Evolutionary conservation across 2,888 invertebrate species (phyloP), one percentile per base, ranked within the genome.

Genomic region (Nephrotoma appendiculata): DNA sequence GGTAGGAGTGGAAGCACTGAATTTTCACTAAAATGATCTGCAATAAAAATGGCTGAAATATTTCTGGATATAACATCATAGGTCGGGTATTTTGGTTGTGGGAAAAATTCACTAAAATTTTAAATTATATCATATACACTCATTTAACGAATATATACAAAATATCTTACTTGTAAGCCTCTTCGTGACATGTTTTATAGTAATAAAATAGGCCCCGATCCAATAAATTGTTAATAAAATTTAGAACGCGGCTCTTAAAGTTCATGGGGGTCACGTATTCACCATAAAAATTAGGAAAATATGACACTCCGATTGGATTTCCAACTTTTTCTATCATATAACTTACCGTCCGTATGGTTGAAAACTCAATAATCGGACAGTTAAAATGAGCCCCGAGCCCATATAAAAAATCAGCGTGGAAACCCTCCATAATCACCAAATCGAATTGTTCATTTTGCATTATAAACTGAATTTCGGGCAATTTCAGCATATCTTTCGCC

Each of bases 1-100:
- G 91, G 91, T 1, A 91, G 88, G 87, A 91, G 91, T 2, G 92
- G 91, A 0, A 91, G 89, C 0, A 91, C 89, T 86, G 88, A 90
- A 41, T 90, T 89, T 7, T 91, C 88, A 0, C 90, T 90, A 15
- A 90, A 90, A 87, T 92, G 92, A 19, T 89, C 89, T 87, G 92
- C 92, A 0, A 91, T 87, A 1, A 92, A 88, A 7, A 91, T 89
- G 43, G 91, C 86, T 0, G 91, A 90, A 0, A 90, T 88, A 87
- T 90, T 91, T 41, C 87, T 89, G 5, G 89, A 88, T 86, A 89
- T 89, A 2, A 89, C 89, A 15, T 89, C 88, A 42, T 90, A 89
- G 31, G 89, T 86, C 44, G 89, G 89, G 7, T 84, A 84, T 15
- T 90, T 89, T 45, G 89, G 88, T n/a, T 90, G 87, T 0, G 90